A percentile compares a stretch with the other conserved stretches of the same genome.
Conservation (phyloP, 2,888 invertebrate genomes). For the Epirrita christyi region DNA sequence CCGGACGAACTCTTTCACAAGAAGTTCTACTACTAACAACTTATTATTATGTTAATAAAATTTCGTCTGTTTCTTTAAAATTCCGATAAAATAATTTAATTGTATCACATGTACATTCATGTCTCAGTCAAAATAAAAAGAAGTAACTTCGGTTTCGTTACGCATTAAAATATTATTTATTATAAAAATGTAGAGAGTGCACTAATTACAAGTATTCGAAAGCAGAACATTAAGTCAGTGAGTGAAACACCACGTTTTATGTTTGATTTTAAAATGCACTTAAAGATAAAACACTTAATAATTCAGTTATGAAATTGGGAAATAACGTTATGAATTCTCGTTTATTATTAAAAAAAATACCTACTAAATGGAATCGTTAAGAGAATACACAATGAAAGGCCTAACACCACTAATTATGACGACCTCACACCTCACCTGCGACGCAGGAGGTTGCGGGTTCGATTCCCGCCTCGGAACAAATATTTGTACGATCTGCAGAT, state of each 20-base stretch:
- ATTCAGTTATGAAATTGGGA: neutral
- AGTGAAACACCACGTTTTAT: constrained; percentile 42
- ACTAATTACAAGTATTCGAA: constrained; percentile 50
- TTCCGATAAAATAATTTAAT: neutral
- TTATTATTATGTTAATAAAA: too few species aligned
- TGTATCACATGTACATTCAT: neutral
- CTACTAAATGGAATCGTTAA: too few species aligned
- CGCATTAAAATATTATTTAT: constrained; percentile 25
- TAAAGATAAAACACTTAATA: constrained; percentile 13
- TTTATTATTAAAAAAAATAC: too few species aligned
- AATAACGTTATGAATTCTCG: constrained; percentile 17
- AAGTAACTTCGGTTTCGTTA: constrained; percentile 12
- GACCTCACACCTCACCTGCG: too few species aligned
- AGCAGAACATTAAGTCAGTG: constrained; percentile 42
- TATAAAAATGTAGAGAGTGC: constrained; percentile 46
- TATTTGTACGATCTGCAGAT: too few species aligned
- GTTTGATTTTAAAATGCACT: constrained; percentile 45
- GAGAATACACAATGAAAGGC: too few species aligned
- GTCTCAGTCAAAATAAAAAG: constrained; percentile 9
- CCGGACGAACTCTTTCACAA: too few species aligned
- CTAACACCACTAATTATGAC: too few species aligned
- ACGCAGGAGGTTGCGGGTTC: too few species aligned
- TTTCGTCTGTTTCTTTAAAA: too few species aligned
- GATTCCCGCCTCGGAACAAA: too few species aligned
- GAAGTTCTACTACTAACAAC: too few species aligned